Evolutionary conservation across 2,113 vertebrate species (phyloP), one percentile per base, ranked within the genome.

Genomic region (Anas platyrhynchos): DNA sequence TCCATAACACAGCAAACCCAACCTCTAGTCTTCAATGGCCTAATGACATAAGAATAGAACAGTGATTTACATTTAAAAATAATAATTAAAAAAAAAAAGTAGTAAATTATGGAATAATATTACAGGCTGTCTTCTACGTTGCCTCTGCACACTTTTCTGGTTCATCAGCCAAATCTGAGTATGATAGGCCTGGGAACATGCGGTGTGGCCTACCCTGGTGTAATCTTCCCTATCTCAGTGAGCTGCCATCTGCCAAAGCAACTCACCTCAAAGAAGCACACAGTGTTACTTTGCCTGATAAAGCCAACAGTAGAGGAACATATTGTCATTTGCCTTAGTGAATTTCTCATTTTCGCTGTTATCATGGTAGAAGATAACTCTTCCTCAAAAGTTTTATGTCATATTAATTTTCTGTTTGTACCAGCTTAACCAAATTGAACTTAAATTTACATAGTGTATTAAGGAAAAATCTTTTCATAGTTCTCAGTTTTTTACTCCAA

Each of bases 201-300:
- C 0, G 1, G 23, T 32, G n/a, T 23, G 48, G 41, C 78, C 29
- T 81, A 25, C 41, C 2, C 7, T 3, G 2, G 5, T 61, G 26
- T 78, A 56, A 83, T 44, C 26, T 65, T 73, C 31, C 73, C 17
- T 81, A 17, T 68, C 61, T 83, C 48, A 67, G 52, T 82, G 68
- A 32, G 65, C 61, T 82, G 38, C 26, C 65, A 41, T 41, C 38
- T 88, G 62, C 29, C 38, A 54, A 72, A 68, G 27, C 22, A 69
- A 21, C 6, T 84, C 22, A 31, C 23, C 23, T 16, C 0, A 0
- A 83, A 65, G 31, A 80, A 67, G 2, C 54, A 21, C 31, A 80
- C 14, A 75, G 38, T 43, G n/a, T 63, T 20, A 43, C 38, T 44
- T 18, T 74, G 68, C 15, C 32, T 65, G 43, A 34, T 34, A 68